Percentiles rank a stretch among this genome's conserved stretches.
phyloP scores from a whole-genome alignment of 2,888 invertebrate species.

The Norana najaformis region DNA sequence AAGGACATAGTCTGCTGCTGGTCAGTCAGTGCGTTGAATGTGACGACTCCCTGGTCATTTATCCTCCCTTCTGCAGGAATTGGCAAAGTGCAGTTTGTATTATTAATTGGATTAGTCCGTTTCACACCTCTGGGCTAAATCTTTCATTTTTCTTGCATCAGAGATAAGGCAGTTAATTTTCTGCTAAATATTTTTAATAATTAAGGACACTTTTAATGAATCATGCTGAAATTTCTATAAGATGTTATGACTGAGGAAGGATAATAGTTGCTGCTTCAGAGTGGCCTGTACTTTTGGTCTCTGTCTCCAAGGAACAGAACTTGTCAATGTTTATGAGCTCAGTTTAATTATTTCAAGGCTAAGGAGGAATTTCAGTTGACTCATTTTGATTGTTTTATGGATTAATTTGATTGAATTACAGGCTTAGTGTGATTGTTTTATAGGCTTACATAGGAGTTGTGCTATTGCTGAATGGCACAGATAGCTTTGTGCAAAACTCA shows the following conservation, averaged over 20 bases:
- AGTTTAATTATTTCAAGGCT: not conserved
- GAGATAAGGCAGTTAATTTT: not conserved
- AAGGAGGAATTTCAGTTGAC: no score
- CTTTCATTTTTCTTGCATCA: not conserved
- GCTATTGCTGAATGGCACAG: not conserved
- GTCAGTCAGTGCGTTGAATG: not conserved
- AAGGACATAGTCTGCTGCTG: not conserved
- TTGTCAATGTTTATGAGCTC: not conserved
- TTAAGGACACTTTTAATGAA: not conserved
- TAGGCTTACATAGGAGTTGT: no score
- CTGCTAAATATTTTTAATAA: not conserved
- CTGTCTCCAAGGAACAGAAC: not conserved
- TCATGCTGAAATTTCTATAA: not conserved
- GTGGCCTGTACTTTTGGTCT: not conserved
- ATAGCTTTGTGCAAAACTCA: not conserved
- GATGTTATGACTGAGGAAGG: not conserved
- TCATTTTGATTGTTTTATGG: not conserved
- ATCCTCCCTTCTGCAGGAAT: not conserved
- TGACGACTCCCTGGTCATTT: not conserved
- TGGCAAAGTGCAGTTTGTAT: slow-evolving; percentile 9
- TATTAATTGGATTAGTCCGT: not conserved
- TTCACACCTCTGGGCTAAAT: not conserved
- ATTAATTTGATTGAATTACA: not conserved
- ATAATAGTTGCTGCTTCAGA: not conserved
- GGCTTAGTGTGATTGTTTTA: not conserved